A percentile compares a stretch with the other conserved stretches of the same genome.
Conservation (phyloP, 2,888 invertebrate species). For the Drosophila ustulata region DNA sequence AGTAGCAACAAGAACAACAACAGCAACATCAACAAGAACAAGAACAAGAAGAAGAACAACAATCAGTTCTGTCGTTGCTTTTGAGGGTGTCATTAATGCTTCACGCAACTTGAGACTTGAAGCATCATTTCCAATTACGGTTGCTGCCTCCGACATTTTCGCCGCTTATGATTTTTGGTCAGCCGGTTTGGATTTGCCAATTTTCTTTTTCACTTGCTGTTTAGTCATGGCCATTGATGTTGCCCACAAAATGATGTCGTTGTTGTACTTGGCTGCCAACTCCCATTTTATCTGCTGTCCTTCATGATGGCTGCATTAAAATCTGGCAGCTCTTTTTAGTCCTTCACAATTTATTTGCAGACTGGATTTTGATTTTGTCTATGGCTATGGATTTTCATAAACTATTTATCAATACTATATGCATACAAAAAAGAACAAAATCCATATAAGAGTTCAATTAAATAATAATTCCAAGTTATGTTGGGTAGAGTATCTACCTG, state of each 20-base stretch:
- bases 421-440: not conserved
- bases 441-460: not conserved
- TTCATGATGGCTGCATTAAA: slow-evolving; percentile 50
- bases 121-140: slow-evolving; percentile 75
- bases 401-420: not conserved
- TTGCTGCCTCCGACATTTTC: slow-evolving; percentile 52
- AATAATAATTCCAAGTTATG: not conserved
- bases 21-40: slow-evolving; percentile 3
- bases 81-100: slow-evolving; percentile 56
- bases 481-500: not conserved
- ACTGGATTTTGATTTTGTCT: not conserved
- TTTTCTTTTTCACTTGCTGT: slow-evolving; percentile 33
- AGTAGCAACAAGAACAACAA: slow-evolving; percentile 9
- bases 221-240: slow-evolving; percentile 50
- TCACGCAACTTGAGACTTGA: slow-evolving; percentile 69
- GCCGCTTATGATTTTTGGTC: slow-evolving; percentile 69
- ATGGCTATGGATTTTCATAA: not conserved
- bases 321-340: slow-evolving; percentile 40
- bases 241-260: slow-evolving; percentile 23
- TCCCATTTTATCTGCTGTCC: slow-evolving; percentile 60
- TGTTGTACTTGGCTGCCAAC: slow-evolving; percentile 50
- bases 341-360: slow-evolving; percentile 42
- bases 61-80: slow-evolving; percentile 33
- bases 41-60: slow-evolving; percentile 26
- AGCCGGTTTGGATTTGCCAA: slow-evolving; percentile 27